Percentiles rank a stretch among this genome's conserved stretches.
Evolutionary conservation across 2,113 vertebrate species (phyloP).

Genomic region (Erythrocercus mccallii): DNA sequence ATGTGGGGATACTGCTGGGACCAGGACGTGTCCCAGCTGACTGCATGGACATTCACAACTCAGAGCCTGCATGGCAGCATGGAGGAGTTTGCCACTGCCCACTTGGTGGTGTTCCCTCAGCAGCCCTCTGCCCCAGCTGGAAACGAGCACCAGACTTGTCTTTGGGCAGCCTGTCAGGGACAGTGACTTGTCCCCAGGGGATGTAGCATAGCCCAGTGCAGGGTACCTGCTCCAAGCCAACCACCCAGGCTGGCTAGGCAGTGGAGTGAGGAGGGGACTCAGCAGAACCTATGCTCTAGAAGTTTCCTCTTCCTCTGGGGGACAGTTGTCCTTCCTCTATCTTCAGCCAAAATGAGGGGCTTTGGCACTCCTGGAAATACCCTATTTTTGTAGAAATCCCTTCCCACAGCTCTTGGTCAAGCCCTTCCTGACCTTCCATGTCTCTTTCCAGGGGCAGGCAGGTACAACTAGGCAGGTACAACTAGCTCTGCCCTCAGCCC

Average conservation of each 20-base stretch:
- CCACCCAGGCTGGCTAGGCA: background rate
- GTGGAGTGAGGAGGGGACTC: background rate
- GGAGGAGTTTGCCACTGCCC: background rate
- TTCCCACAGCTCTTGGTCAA: background rate
- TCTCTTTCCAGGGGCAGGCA: background rate
- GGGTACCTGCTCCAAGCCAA: background rate
- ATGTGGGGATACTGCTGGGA: background rate
- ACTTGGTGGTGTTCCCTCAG: rapidly evolving
- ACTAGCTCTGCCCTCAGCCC: background rate
- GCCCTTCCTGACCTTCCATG: background rate
- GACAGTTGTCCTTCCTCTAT: background rate
- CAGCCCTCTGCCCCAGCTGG: background rate
- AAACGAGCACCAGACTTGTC: background rate
- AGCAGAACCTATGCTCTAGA: background rate
- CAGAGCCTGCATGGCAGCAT: background rate
- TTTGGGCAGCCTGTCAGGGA: background rate
- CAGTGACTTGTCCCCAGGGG: background rate
- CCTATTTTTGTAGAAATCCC: background rate
- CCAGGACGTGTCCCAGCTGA: background rate
- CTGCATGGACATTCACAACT: background rate
- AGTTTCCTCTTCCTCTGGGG: background rate
- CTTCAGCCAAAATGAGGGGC: background rate
- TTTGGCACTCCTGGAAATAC: background rate
- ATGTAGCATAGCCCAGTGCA: background rate
- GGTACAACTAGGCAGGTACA: background rate